Conservation (phyloP, 2,797 vertebrate genomes). For the Chaetophractus vellerosus region DNA sequence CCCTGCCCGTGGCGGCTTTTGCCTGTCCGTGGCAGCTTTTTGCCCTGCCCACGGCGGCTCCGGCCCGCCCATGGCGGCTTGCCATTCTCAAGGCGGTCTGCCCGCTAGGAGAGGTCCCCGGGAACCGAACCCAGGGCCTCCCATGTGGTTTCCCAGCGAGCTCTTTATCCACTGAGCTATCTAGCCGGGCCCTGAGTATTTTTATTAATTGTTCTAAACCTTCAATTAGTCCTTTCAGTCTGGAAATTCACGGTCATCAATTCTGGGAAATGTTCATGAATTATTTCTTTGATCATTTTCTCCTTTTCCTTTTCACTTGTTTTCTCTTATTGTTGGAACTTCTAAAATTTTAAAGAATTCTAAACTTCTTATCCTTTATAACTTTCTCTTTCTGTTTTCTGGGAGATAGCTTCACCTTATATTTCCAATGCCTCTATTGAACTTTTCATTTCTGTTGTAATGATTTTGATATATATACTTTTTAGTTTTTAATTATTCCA, state of each 20-base stretch:
- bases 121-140: too few species aligned
- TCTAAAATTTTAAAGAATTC: slow-evolving; percentile 30
- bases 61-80: too few species aligned
- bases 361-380: slow-evolving; percentile 33
- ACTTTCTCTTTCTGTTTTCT: not conserved
- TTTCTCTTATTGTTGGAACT: not conserved
- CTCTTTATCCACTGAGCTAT: too few species aligned
- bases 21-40: too few species aligned
- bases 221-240: not conserved
- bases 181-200: too few species aligned
- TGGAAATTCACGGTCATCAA: not conserved
- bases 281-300: slow-evolving; percentile 32
- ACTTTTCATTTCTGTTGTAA: slow-evolving; percentile 20
- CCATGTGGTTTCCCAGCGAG: too few species aligned
- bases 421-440: not conserved
- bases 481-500: not conserved
- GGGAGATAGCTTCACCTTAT: not conserved
- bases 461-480: slow-evolving; percentile 45
- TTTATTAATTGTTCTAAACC: not conserved
- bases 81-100: too few species aligned
- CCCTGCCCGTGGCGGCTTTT: too few species aligned
- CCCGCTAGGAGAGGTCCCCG: too few species aligned
- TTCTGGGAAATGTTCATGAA: not conserved
- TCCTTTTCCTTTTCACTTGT: not conserved
- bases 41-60: too few species aligned